Evolutionary conservation across 2,888 invertebrate genomes (phyloP).

Genomic region (Xiphydria camelus): DNA sequence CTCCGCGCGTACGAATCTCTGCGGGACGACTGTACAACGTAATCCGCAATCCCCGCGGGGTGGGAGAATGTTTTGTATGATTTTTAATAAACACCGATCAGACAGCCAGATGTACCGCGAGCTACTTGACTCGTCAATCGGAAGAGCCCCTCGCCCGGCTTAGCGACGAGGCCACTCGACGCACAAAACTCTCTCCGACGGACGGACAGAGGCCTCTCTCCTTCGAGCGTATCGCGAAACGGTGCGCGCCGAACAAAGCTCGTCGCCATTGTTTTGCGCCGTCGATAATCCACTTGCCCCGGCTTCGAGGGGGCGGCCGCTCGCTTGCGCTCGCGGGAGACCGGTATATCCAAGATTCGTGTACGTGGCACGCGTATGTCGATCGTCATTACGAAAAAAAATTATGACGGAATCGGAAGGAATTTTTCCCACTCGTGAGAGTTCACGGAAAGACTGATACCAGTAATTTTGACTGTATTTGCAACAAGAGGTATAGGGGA

Average conservation of each 20-base stretch:
- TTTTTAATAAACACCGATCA: constrained; percentile 55
- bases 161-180: constrained; percentile 16
- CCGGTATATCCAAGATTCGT: no score
- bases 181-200: constrained; percentile 31
- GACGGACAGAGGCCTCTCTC: constrained; percentile 31
- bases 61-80: constrained; percentile 35
- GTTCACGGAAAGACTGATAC: no score
- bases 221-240: constrained; percentile 46
- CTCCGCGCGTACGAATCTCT: no score
- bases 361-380: no score
- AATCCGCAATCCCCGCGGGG: constrained; percentile 16
- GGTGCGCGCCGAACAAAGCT: constrained; percentile 44
- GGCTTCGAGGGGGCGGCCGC: constrained; percentile 46
- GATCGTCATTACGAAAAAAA: no score
- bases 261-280: constrained; percentile 53
- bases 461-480: no score
- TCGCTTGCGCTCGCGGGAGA: no score
- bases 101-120: constrained; percentile 50
- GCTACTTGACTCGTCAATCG: constrained; percentile 48
- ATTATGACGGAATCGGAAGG: no score
- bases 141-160: background rate
- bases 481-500: no score
- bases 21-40: no score
- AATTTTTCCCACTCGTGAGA: no score
- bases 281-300: constrained; percentile 55